phyloP scores from a whole-genome alignment of 2,113 vertebrate genomes.

The Alexandromys fortis region DNA sequence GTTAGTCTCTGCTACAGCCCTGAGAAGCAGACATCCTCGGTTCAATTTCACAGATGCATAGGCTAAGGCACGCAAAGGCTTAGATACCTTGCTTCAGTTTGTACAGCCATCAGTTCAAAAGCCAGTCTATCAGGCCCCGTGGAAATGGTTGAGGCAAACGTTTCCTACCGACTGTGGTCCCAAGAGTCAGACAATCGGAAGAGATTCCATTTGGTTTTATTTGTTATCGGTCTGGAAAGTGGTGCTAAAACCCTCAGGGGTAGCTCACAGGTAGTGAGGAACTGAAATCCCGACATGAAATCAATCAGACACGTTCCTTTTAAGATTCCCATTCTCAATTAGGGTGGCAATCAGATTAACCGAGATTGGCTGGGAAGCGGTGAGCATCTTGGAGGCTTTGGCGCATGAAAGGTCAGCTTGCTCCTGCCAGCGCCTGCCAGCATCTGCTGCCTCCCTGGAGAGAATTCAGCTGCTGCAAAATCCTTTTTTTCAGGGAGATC shows the following conservation, averaged over 20 bases:
- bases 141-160: neutral
- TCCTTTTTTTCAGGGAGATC: neutral
- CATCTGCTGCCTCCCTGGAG: slow-evolving; percentile 33
- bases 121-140: neutral
- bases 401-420: neutral
- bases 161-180: slow-evolving; percentile 1
- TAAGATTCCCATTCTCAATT: slow-evolving; percentile 29
- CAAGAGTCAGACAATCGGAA: slow-evolving; percentile 2
- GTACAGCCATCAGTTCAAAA: neutral
- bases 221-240: neutral
- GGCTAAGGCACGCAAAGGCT: neutral
- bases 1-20: neutral
- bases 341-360: slow-evolving; percentile 60
- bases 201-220: slow-evolving; percentile 44
- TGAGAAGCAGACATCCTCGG: neutral
- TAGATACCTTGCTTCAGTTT: neutral
- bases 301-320: slow-evolving; percentile 32
- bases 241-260: neutral
- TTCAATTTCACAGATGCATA: neutral
- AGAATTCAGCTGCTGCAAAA: slow-evolving; percentile 9
- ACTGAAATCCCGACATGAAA: slow-evolving; percentile 21
- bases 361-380: neutral
- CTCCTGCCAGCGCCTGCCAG: neutral
- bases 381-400: neutral
- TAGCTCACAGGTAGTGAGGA: neutral